Base-by-base conservation (phyloP, 2,888 invertebrate species). In the Steromphala cineraria region DNA sequence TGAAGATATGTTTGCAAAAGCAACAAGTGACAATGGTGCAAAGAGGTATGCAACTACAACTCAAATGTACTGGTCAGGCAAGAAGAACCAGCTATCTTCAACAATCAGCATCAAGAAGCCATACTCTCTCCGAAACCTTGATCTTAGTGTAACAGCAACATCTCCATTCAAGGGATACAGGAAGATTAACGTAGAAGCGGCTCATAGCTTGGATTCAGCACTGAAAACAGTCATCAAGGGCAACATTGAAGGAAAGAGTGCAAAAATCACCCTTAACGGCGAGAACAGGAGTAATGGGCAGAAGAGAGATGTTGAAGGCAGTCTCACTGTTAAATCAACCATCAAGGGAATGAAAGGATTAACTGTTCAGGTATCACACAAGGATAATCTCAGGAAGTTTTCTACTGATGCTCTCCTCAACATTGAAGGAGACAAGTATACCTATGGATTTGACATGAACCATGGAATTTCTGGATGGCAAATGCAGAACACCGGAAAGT, bases 111-210 rank as follows among this genome's bases (percentile, higher is more conserved):
- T 89, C 4, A 83, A 84, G 52, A 85, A 84, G 21, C 90, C 91
- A 55, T 3, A 90, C 10, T 79, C 83, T n/a, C 74, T 86, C n/a
- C 77, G 77, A 24, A 81, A 83, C 74, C 67, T 89, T n/a, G 82
- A 87, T 67, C 80, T 86, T 3, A 85, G 80, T 13, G 67, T 88
- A 36, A 62, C 74, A 7, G 85, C 85, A 5, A 85, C 84, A 36
- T 85, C 91, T 10, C 89, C 91, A 52, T 82, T 89, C 55, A 80
- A 81, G 36, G 83, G 83, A 10, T 86, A 82, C 71, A 85, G 84
- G 78, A 81, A 67, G 28, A 67, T 87, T 13, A 67, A 83, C 13
- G 80, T 83, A 10, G 83, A 85, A 28, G n/a, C 89, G n/a, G 52
- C 75, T 31, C 89, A 91, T 81, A 80, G 36, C 0, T 62, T 85